Percentiles rank a stretch among this genome's conserved stretches.
phyloP scores from a whole-genome alignment of 2,888 invertebrate species.

The Callimorpha dominula region DNA sequence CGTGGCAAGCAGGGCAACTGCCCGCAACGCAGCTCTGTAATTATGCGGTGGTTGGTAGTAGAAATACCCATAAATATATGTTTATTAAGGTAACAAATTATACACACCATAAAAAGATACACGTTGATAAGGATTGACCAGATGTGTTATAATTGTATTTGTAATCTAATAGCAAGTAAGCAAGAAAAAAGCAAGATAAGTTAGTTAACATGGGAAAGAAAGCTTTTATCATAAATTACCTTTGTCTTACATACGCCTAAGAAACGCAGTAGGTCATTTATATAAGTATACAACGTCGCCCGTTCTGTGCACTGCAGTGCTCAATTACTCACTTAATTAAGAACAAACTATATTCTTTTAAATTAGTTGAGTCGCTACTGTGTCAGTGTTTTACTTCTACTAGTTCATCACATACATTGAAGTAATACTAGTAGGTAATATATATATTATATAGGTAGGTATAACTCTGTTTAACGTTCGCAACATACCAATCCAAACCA shows the following conservation, averaged over 20 bases:
- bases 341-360: not conserved
- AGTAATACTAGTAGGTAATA: no score
- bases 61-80: not conserved
- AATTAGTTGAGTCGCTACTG: not conserved
- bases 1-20: no score
- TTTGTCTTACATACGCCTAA: slow-evolving; percentile 21
- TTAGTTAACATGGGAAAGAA: slow-evolving; percentile 29
- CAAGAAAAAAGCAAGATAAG: slow-evolving; percentile 28
- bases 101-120: not conserved
- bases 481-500: no score
- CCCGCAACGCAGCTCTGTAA: no score
- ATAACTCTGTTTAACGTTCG: no score
- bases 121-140: not conserved
- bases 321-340: not conserved
- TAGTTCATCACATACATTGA: no score
- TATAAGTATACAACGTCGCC: not conserved
- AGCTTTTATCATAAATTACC: slow-evolving; percentile 48
- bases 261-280: not conserved
- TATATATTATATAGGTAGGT: no score
- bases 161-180: slow-evolving; percentile 13
- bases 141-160: slow-evolving; percentile 11
- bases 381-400: not conserved
- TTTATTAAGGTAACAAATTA: not conserved
- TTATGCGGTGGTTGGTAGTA: not conserved
- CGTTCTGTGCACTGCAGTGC: not conserved